A percentile compares a stretch with the other conserved stretches of the same genome.
phyloP scores from a whole-genome alignment of 1,140 invertebrate genomes.

The Trachymyrmex cornetzi region DNA sequence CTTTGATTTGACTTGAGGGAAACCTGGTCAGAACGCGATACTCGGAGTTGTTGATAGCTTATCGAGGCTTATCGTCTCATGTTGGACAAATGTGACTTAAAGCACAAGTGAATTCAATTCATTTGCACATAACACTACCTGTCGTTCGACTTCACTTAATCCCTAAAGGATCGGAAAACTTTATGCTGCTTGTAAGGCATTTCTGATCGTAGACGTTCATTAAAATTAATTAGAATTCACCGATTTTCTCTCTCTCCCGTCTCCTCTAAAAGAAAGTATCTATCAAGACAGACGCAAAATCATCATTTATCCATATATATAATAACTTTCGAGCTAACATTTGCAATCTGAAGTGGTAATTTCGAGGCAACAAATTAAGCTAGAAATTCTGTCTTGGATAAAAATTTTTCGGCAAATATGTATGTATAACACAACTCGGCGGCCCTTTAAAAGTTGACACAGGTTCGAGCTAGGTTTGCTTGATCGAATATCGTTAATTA shows the following conservation, averaged over 20 bases:
- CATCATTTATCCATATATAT: slow-evolving; percentile 9
- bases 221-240: slow-evolving; percentile 17
- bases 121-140: slow-evolving; percentile 6
- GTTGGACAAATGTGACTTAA: slow-evolving; percentile 29
- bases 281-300: neutral
- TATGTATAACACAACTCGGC: neutral
- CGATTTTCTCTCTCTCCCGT: neutral
- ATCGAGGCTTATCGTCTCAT: slow-evolving; percentile 41
- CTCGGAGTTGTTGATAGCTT: slow-evolving; percentile 55
- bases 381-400: too few relatives aligned
- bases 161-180: neutral
- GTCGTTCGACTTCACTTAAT: slow-evolving; percentile 21
- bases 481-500: slow-evolving; percentile 46
- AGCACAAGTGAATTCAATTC: slow-evolving; percentile 20
- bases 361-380: neutral
- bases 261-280: neutral
- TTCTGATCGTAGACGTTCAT: neutral
- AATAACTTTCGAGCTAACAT: neutral
- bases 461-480: neutral
- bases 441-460: neutral
- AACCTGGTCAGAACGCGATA: slow-evolving; percentile 19
- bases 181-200: neutral
- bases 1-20: slow-evolving; percentile 42
- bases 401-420: neutral
- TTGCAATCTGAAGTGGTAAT: neutral